Percentiles rank a stretch among this genome's conserved stretches.
These are phyloP conservation scores for Malurus alboscapulatus DNA, from an alignment of 2,113 vertebrate species.

Conservation along the genomic window DNA sequence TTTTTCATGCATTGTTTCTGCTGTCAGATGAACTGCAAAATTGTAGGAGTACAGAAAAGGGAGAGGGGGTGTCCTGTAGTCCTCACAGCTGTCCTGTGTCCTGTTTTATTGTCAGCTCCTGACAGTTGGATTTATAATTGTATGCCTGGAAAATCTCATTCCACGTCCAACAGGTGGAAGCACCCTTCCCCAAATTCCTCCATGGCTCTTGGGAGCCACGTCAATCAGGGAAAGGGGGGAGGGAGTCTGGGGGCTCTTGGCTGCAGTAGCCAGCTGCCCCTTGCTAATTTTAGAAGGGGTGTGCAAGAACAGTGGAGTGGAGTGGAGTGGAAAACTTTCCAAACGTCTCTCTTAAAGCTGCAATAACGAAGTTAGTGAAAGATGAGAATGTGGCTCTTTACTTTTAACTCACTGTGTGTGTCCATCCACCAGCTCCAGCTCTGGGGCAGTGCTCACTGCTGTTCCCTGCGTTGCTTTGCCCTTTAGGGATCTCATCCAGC, in stretches of 20 bases:
- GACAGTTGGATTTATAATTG: slow-evolving; percentile 63
- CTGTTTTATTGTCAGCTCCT: slow-evolving; percentile 39
- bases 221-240: not conserved
- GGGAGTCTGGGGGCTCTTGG: not conserved
- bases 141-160: slow-evolving; percentile 37
- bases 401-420: not conserved
- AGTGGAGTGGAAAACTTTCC: slow-evolving; percentile 74
- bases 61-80: not conserved
- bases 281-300: slow-evolving; percentile 72
- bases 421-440: not conserved
- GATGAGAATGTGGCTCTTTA: slow-evolving; percentile 37
- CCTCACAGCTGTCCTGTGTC: slow-evolving; percentile 37
- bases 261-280: slow-evolving; percentile 67
- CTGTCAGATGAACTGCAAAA: not conserved
- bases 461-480: not conserved
- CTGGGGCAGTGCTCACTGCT: not conserved
- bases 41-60: not conserved
- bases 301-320: slow-evolving; percentile 57
- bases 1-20: not conserved
- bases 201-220: not conserved
- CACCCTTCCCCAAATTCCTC: slow-evolving; percentile 65
- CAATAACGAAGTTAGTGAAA: slow-evolving; percentile 11
- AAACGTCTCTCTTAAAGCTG: slow-evolving; percentile 37
- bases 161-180: slow-evolving; percentile 71
- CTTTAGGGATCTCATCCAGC: not conserved